A percentile compares a stretch with the other conserved stretches of the same genome.
Conservation (phyloP, 2,113 vertebrate genomes). For the Lycaon pictus region DNA sequence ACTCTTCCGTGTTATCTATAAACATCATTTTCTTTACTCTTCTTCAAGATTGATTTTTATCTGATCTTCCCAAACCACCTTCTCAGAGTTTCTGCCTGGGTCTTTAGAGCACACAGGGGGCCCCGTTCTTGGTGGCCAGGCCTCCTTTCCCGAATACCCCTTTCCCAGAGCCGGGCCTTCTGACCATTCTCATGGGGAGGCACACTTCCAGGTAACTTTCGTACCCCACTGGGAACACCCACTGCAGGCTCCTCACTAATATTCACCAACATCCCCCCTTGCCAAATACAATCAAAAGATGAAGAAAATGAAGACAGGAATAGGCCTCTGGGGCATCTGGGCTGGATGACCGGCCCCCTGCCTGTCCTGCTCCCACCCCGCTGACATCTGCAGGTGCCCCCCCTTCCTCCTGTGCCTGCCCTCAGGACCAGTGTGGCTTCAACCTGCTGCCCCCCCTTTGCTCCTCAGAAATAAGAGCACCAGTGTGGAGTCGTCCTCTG, state of each 20-base stretch:
- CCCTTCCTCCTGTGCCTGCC: not conserved
- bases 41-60: not conserved
- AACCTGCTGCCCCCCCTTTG: too few species aligned
- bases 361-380: not conserved
- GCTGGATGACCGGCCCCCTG: fast-evolving
- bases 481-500: not conserved
- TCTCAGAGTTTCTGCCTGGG: not conserved
- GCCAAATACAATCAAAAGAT: not conserved
- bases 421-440: fast-evolving
- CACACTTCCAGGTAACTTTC: not conserved
- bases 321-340: fast-evolving
- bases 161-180: fast-evolving
- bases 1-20: not conserved
- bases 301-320: not conserved
- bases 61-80: not conserved
- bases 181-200: fast-evolving
- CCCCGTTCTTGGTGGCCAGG: fast-evolving
- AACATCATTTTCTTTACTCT: not conserved
- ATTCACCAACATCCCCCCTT: not conserved
- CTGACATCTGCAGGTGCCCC: not conserved
- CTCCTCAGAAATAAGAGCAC: too few species aligned
- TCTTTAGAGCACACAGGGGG: not conserved
- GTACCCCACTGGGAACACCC: not conserved
- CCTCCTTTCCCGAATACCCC: not conserved
- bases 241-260: too few species aligned